Base-by-base conservation (phyloP, 2,888 invertebrate genomes). In the Hypselothyrea guttata region DNA sequence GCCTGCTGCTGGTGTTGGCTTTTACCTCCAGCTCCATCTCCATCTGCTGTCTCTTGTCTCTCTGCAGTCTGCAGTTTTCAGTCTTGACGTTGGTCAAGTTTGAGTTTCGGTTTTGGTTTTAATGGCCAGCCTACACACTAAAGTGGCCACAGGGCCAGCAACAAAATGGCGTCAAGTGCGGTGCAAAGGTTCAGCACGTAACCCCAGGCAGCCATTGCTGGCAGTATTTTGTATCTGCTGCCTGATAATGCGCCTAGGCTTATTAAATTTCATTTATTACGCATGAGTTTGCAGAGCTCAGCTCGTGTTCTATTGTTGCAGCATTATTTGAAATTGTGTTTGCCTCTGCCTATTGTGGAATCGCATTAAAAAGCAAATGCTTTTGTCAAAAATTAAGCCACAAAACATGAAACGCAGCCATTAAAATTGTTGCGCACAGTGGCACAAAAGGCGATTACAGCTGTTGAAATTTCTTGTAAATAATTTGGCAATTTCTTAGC, bases 51-150 rank as follows among this genome's bases (percentile, higher is more conserved):
- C 46, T 9, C 8, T 9, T n/a, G 11, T 52, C n/a, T 33, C 7
- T 52, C 34, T 31, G 45, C 44, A 48, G 41, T 66, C 22, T 30
- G 37, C 56, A 45, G 34, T 33, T 33, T 40, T 13, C 40, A 42
- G 37, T 31, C 56, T 65, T 58, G 63, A 57, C 63, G 57, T 53
- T 51, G 59, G 56, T 61, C 60, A 61, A 71, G 65, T 74, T 77
- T 71, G 62, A 67, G 70, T 56, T 68, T 72, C 53, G 61, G 65
- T 68, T 68, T 72, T 56, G 61, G 65, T 68, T 67, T 71, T 64
- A 70, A 72, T 75, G 69, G 69, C 53, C 47, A 42, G 28, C 22
- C 55, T 40, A 59, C 38, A 41, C 59, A 61, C 54, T 55, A 57
- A 56, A 66, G 53, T 78, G 72, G 58, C 70, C 75, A 61, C 59